phyloP scores from a whole-genome alignment of 2,113 vertebrate species.

The Fulica atra region DNA sequence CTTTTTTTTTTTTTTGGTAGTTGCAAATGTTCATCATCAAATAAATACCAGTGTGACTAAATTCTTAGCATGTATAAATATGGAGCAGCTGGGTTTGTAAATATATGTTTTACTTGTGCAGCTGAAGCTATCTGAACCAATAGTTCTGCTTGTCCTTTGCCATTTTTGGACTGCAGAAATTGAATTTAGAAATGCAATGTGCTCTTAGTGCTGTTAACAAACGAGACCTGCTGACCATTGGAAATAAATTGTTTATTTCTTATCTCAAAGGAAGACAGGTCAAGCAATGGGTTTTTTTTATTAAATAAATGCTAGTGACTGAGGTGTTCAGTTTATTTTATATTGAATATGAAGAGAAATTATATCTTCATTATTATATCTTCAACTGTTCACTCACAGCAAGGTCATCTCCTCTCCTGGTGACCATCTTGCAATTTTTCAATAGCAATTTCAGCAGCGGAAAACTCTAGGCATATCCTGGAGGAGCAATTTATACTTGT shows the following conservation, averaged over 20 bases:
- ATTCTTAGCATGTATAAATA: rapidly evolving
- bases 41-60: background rate
- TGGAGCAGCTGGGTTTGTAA: background rate
- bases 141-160: background rate
- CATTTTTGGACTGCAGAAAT: background rate
- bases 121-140: background rate
- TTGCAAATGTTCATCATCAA: background rate
- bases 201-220: background rate
- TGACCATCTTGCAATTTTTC: background rate
- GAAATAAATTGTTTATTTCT: background rate
- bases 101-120: background rate
- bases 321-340: background rate
- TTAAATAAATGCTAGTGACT: background rate
- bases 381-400: background rate
- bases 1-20: background rate
- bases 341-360: background rate
- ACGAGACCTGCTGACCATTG: background rate
- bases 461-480: background rate
- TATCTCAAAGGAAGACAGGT: background rate
- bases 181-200: background rate
- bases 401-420: background rate
- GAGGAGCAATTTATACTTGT: background rate
- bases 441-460: background rate
- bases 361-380: background rate
- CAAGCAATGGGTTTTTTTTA: background rate